Conservation (phyloP, 2,113 vertebrate genomes). For the Calidris pygmaea region DNA sequence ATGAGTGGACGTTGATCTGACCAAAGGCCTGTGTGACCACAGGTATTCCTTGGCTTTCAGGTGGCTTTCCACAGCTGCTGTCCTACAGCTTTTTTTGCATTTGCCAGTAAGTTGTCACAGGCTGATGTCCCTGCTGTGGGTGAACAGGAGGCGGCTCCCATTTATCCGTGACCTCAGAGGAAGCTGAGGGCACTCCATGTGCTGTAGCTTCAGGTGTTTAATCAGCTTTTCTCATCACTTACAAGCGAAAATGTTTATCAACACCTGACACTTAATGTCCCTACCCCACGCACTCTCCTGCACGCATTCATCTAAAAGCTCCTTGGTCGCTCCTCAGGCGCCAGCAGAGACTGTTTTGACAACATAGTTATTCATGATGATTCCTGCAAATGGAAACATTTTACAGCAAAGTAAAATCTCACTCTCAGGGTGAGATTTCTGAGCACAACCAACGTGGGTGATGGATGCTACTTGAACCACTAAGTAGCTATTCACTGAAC, state of each 20-base stretch:
- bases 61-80: background rate
- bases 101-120: fast-evolving
- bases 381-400: background rate
- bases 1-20: background rate
- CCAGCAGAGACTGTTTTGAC: constrained; percentile 31
- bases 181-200: background rate
- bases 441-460: fast-evolving
- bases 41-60: background rate
- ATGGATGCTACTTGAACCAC: background rate
- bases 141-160: background rate
- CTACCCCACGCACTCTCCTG: fast-evolving
- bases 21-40: background rate
- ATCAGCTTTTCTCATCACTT: background rate
- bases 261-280: background rate
- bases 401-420: background rate
- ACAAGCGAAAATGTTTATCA: background rate
- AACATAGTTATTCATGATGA: background rate
- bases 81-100: background rate
- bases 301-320: background rate
- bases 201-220: background rate
- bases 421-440: background rate
- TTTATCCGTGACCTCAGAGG: background rate
- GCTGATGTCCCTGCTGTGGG: fast-evolving
- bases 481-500: background rate
- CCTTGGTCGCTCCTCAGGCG: fast-evolving